A percentile compares a stretch with the other conserved stretches of the same genome.
Conservation (phyloP, 2,797 vertebrate genomes). For the Chelon auratus region DNA sequence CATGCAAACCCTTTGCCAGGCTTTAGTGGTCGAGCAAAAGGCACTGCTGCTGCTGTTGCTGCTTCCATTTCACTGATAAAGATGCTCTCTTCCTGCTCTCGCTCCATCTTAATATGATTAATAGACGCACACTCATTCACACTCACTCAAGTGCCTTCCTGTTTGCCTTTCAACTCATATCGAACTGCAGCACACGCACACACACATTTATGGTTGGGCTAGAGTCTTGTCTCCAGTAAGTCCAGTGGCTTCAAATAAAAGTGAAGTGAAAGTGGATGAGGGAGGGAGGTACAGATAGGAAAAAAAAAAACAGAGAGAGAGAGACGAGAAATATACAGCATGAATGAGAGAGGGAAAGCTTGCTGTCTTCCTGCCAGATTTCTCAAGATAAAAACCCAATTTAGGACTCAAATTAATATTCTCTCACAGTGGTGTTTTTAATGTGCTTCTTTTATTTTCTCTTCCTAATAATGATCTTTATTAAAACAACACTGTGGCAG, state of each 20-base stretch:
- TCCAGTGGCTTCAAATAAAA: constrained; percentile 25
- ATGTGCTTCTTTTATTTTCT: neutral
- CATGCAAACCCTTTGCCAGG: neutral
- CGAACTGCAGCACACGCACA: constrained; percentile 28
- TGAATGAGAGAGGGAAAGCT: neutral
- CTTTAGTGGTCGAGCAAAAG: constrained; percentile 37
- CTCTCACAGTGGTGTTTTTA: neutral
- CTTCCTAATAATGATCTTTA: neutral
- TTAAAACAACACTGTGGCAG: neutral
- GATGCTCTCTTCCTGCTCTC: constrained; percentile 60
- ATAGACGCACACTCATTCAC: constrained; percentile 32
- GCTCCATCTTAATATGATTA: constrained; percentile 54
- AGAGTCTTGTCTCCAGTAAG: constrained; percentile 8
- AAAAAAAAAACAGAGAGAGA: neutral
- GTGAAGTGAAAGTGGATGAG: neutral
- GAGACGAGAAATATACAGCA: neutral
- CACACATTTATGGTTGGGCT: neutral
- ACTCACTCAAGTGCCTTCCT: constrained; percentile 62
- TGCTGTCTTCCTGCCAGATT: constrained; percentile 4
- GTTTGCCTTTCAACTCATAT: constrained; percentile 60
- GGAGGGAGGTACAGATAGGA: neutral
- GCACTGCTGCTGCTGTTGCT: constrained; percentile 11
- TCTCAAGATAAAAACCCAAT: neutral
- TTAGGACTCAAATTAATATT: neutral
- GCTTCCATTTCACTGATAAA: constrained; percentile 53